Base-by-base conservation (phyloP, 2,113 vertebrate species). In the Holacanthus passer region DNA sequence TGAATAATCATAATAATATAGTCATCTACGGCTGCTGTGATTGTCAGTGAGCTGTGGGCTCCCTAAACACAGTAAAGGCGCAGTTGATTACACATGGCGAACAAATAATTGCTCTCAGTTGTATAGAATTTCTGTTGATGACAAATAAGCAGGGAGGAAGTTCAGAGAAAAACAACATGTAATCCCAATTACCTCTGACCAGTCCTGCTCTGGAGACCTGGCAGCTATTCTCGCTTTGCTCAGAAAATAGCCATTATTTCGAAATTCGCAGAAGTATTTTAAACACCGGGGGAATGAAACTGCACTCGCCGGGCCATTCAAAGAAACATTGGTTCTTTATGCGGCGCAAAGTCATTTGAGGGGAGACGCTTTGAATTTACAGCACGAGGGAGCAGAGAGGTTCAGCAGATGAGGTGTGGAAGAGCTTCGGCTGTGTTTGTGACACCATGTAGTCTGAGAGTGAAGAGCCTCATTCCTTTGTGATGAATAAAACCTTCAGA, bases 221-320 rank as follows among this genome's bases (percentile, higher is more conserved):
- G 17, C 69, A 24, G 29, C 41, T 32, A 19, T 59, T 31, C 16
- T 1, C 56, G 22, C 7, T 37, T 20, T 43, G 5, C 22, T 9
- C 12, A 24, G 43, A 11, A 45, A 55, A 53, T 14, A 7, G 48
- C 11, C 1, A 39, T 50, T 59, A 56, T 22, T 67, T 31, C 27
- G 3, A 24, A 16, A 24, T 62, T 63, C 80, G 35, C 7, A 27
- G 14, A 67, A 62, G 37, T 56, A 47, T 69, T 72, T 64, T 41
- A 48, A 22, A 27, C 11, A 5, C 27, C 1, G 27, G 29, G 56
- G 58, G 45, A 73, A 52, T 7, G 4, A 69, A 67, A 43, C 2
- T 2, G 32, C 48, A 62, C 2, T 45, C 9, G 52, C 59, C 22
- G 1, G 0, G 16, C 27, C 48, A 7, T 52, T 73, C 48, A 70